phyloP scores from a whole-genome alignment of 2,888 invertebrate species.

The Isoperla grammatica region DNA sequence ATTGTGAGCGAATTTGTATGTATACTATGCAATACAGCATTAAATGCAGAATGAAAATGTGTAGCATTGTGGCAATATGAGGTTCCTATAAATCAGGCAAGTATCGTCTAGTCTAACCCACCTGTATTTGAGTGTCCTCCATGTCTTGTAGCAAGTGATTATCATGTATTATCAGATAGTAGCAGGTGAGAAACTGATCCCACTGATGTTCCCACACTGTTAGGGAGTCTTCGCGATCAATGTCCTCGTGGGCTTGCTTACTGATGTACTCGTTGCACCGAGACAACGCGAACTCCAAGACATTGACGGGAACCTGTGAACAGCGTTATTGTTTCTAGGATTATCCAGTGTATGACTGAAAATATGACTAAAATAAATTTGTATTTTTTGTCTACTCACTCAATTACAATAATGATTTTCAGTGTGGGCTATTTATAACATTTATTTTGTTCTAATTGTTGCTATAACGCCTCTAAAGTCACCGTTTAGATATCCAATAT shows the following conservation, averaged over 20 bases:
- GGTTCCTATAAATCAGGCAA: no score
- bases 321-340: background rate
- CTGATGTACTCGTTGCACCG: slow-evolving; percentile 74
- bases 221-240: slow-evolving; percentile 38
- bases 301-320: slow-evolving; percentile 61
- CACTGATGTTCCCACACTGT: slow-evolving; percentile 58
- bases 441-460: no score
- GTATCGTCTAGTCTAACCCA: no score
- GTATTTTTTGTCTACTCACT: no score
- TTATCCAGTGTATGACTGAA: background rate
- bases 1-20: no score
- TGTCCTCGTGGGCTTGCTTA: slow-evolving; percentile 66
- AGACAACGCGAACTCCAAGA: slow-evolving; percentile 75
- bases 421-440: no score
- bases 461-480: no score
- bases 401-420: no score
- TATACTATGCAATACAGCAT: no score
- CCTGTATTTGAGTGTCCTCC: slow-evolving; percentile 31
- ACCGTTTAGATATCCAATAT: background rate
- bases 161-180: slow-evolving; percentile 36
- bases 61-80: no score
- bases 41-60: no score
- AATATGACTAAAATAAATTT: no score
- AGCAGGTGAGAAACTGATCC: slow-evolving; percentile 62
- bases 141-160: slow-evolving; percentile 32